Base-by-base conservation (phyloP, 2,888 invertebrate species). In the Balanococcus diminutus region DNA sequence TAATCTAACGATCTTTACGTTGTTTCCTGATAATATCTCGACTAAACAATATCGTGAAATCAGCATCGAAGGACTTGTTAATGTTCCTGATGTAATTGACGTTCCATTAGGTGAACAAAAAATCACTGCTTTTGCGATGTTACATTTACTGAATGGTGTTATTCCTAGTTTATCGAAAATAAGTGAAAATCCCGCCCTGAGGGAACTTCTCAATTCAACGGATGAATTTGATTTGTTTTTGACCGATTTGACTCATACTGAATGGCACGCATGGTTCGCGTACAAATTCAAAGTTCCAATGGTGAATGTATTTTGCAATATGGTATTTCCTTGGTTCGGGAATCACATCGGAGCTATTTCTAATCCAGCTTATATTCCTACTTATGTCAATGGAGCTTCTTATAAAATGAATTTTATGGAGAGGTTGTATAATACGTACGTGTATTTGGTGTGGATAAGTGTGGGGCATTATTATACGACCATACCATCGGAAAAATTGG, bases 201-300 rank as follows among this genome's bases (percentile, higher is more conserved):
- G 9, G 28, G n/a, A 32, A 25, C 1, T 87, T 16, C 32, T 87
- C 1, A 83, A 81, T 28, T 42, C 16, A 1, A 51, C 9, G 16
- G 67, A 11, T n/a, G 39, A 86, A 25, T 88, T 87, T 82, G 88
- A 88, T 84, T 2, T 79, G 0, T 22, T 79, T 11, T 72, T 85
- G 5, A 67, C 67, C 28, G 67, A 67, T 67, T 2, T 28, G 0
- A 11, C 4, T 4, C 28, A 67, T 2, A 28, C 11, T 2, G 67
- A 67, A 0, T 67, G 67, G 67, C 28, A 28, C 16, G 14, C 16
- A 2, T 28, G 67, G 16, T 67, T 67, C 67, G 28, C 67, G 25
- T 67, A 14, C 16, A 67, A 67, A 28, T 67, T 67, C 16, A 14
- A 67, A 16, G 6, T 28, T 9, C 67, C 67, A 5, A 46, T 67